Conservation (phyloP, 2,888 invertebrate genomes). For the Atrina japonica region DNA sequence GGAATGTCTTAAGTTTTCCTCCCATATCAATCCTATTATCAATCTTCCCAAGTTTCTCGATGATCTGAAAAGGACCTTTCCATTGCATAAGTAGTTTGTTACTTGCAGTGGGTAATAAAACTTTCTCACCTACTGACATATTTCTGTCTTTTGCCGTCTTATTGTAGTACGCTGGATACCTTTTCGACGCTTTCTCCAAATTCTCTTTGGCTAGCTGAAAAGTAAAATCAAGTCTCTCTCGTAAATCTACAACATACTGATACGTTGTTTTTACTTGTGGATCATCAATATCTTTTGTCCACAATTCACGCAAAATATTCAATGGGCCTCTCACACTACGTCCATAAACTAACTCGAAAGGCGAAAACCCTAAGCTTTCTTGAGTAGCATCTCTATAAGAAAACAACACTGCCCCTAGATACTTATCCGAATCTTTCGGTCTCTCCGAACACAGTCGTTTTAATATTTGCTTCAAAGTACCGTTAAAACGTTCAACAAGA, state of each 20-base stretch:
- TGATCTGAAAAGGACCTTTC: slow-evolving; percentile 47
- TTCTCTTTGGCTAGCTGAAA: slow-evolving; percentile 38
- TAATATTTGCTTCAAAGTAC: slow-evolving; percentile 9
- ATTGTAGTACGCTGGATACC: slow-evolving; percentile 40
- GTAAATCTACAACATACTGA: slow-evolving; percentile 28
- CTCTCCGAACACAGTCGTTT: slow-evolving; percentile 3
- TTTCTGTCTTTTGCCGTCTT: slow-evolving; percentile 25
- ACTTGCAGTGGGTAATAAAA: slow-evolving; percentile 40
- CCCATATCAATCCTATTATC: slow-evolving; percentile 31
- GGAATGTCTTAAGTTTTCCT: slow-evolving; percentile 32
- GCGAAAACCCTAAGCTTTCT: slow-evolving; percentile 41
- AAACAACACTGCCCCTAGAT: slow-evolving; percentile 37
- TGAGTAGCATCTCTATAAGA: slow-evolving; percentile 43
- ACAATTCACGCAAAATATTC: slow-evolving; percentile 45
- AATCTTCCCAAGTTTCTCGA: slow-evolving; percentile 21
- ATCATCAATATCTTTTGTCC: slow-evolving; percentile 38
- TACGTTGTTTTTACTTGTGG: slow-evolving; percentile 32
- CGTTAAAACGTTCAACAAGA: no score
- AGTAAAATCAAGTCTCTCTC: slow-evolving; percentile 30
- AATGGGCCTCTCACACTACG: slow-evolving; percentile 47
- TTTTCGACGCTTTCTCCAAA: slow-evolving; percentile 6
- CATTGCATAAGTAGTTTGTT: slow-evolving; percentile 51
- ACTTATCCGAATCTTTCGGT: slow-evolving; percentile 39
- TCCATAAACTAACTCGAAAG: slow-evolving; percentile 50
- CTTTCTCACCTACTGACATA: slow-evolving; percentile 40